Evolutionary conservation across 2,113 vertebrate genomes (phyloP), one percentile per base, ranked within the genome.

Genomic region (Lasiurus borealis): DNA sequence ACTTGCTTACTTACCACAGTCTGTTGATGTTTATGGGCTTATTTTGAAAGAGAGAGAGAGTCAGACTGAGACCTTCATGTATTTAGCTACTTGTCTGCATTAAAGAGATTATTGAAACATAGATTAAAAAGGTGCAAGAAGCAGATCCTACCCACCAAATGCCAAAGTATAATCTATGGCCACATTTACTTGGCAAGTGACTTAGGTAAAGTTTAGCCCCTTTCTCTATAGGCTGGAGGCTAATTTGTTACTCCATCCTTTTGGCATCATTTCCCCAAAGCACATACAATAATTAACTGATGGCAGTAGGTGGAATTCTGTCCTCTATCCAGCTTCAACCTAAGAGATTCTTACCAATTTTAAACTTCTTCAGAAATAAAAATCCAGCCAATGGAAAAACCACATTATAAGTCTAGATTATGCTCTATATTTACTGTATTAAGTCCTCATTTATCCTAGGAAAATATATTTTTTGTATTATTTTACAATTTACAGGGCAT

Each of bases 121-220:
- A 90, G 57, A 90, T 40, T 36, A 90, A 91, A 93, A 93, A 75
- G 85, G 46, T 72, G 57, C 25, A 25, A 21, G 72, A 77, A 96
- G 62, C 21, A 54, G 85, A 54, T 86, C 34, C 71, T 91, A 78
- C 64, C 68, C 19, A 50, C 36, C n/a, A 90, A 88, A 40, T 52
- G 23, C 46, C 84, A 57, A 36, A 72, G 31, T 40, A 23, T 40
- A 31, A n/a, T 82, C 62, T 6, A 6, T 59, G 44, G 15, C 16
- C n/a, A 12, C 52, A 44, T 68, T 76, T 48, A 36, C 18, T 66
- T 71, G 19, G 14, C 40, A 50, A 77, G 68, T 69, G 31, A 77
- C 54, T 52, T 85, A 71, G 40, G n/a, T 62, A 25, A 87, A 75
- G 44, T 31, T 66, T 25, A 87, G 36, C 54, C 34, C 19, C 21